Evolutionary conservation across 2,797 vertebrate genomes (phyloP), one percentile per base, ranked within the genome.

Genomic region (Salarias fasciatus): DNA sequence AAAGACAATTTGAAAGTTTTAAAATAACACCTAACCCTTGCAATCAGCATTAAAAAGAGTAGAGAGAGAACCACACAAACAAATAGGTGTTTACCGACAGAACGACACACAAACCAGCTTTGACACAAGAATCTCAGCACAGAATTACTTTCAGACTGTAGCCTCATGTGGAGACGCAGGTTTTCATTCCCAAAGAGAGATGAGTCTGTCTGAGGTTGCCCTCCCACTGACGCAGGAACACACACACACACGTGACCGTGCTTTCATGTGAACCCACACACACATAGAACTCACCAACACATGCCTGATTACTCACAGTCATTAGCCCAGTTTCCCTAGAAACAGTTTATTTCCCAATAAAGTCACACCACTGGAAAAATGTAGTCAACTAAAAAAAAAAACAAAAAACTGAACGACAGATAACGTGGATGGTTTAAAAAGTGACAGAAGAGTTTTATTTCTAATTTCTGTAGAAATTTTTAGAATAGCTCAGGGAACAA

Each of bases 171-270:
- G 54, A 61, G 49, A 33, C 48, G 9, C 11, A 40, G 6, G 30
- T 69, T 79, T 78, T 52, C 29, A 70, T 86, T 83, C 69, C 72
- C 72, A 75, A 46, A 8, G 31, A 46, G 9, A 71, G 68, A 79
- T 49, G 68, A 52, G 42, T 53, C 69, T 73, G 79, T 77, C 76
- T 86, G 66, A 63, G 63, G 49, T 78, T 42, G 61, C 73, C 78
- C 75, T 70, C 69, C 56, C 15, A 45, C 35, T 48, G 69, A 54
- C 43, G 43, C 37, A 69, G 37, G 45, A 31, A 51, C 29, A 50
- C 43, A 61, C 50, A 42, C 55, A 54, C 28, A 46, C 56, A 61
- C 15, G 11, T 42, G 30, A 48, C 36, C 71, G 75, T 57, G 15
- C 31, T 48, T 46, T 37, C 53, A 40, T 10, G n/a, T 47, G 54